A percentile compares a stretch with the other conserved stretches of the same genome.
phyloP scores from a whole-genome alignment of 2,888 invertebrate genomes.

The Mylabris sibirica region DNA sequence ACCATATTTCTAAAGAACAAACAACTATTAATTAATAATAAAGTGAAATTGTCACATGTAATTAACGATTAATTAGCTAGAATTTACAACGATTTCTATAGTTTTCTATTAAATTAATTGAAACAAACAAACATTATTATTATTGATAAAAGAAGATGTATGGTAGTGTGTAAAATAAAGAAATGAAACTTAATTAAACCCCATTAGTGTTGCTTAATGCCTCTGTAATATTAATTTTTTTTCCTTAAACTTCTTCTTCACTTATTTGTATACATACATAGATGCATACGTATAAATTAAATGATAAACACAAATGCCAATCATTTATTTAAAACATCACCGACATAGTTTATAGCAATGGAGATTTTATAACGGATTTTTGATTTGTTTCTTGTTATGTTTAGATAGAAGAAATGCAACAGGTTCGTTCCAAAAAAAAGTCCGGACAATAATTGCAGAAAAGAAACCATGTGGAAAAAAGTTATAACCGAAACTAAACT shows the following conservation, averaged over 20 bases:
- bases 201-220: background rate
- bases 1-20: background rate
- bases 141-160: background rate
- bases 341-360: background rate
- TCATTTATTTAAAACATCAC: background rate
- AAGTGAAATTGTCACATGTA: slow-evolving; percentile 7
- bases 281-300: background rate
- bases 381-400: slow-evolving; percentile 12
- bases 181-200: background rate
- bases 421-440: background rate
- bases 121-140: background rate
- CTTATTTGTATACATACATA: background rate
- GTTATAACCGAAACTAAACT: slow-evolving; percentile 6
- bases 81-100: background rate
- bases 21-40: background rate
- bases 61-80: background rate
- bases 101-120: background rate
- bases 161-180: background rate
- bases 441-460: background rate
- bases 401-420: slow-evolving; percentile 3
- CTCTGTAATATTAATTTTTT: background rate
- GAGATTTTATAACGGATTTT: slow-evolving; percentile 4
- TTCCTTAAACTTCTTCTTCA: background rate
- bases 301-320: background rate
- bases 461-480: background rate